A percentile compares a stretch with the other conserved stretches of the same genome.
These are phyloP conservation scores for Myiozetetes cayanensis DNA, from an alignment of 2,113 vertebrate species.

Conservation along the genomic window DNA sequence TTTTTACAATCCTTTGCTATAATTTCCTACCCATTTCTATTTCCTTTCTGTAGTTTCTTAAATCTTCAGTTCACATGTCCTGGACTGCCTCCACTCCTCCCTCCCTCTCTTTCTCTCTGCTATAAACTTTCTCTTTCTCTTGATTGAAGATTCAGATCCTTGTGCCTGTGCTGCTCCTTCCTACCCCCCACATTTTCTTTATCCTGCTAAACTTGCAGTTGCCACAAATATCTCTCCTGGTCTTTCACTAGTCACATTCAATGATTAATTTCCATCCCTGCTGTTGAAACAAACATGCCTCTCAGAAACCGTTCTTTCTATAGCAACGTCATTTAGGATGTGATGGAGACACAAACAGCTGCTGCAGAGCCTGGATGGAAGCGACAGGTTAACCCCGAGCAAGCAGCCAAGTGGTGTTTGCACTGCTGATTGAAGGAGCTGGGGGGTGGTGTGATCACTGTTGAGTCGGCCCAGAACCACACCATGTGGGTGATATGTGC, in stretches of 20 bases:
- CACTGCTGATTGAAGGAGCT: not conserved
- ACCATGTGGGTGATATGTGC: accelerated
- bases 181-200: not conserved
- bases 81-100: not conserved
- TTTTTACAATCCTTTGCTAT: not conserved
- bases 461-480: accelerated
- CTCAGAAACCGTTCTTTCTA: not conserved
- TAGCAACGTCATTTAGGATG: not conserved
- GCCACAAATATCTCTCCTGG: not conserved
- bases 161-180: not conserved
- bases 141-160: not conserved
- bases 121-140: not conserved
- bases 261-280: not conserved
- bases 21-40: not conserved
- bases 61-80: not conserved
- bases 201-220: not conserved
- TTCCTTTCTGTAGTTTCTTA: not conserved
- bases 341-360: not conserved
- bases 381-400: accelerated
- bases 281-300: not conserved
- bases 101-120: not conserved
- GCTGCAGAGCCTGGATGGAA: not conserved
- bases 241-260: not conserved
- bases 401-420: accelerated
- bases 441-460: accelerated